Evolutionary conservation across 2,797 vertebrate species (phyloP), one percentile per base, ranked within the genome.

Genomic region (Ptychobarbus kaznakovi): DNA sequence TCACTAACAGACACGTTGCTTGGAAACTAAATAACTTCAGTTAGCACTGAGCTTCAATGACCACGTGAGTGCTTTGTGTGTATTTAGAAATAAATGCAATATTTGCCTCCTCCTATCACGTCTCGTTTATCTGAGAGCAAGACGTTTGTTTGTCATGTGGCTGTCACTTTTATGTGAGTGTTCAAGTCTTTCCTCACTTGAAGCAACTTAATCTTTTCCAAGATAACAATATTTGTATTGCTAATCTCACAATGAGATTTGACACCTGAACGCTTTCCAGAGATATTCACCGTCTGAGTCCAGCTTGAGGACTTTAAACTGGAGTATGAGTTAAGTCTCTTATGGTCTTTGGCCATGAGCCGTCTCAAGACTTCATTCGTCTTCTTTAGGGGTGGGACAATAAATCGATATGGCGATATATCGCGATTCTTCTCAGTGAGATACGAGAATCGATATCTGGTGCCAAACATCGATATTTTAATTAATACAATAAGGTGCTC

Each of bases 1-100:
- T 79, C 58, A 38, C 68, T 44, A 83, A 83, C 76, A 74, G 76
- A 51, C 76, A 80, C 69, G 86, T 87, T 87, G 81, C 86, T 80
- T 75, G 86, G 86, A 80, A 20, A 87, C 76, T 0, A 66, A 53
- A 66, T 56, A 49, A 73, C 25, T 80, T 80, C 76, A 84, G 76
- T 84, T 83, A 56, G 63, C 80, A 61, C 46, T 22, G 20, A 51
- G 56, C 65, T 66, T 66, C 28, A 76, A 78, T 32, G 46, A 69
- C 63, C 6, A 69, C 11, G 22, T 84, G 63, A 84, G 25, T 78
- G 49, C 20, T 61, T 70, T 70, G 15, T 22, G 35, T 66, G 2
- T 8, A 46, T 77, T 68, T 69, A 53, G 46, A 40, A 70, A 46
- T 32, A 70, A 83, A 69, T 68, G 32, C 6, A 44, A 2, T 58